phyloP scores from a whole-genome alignment of 2,888 invertebrate species.

The Iselma pallidipennis region DNA sequence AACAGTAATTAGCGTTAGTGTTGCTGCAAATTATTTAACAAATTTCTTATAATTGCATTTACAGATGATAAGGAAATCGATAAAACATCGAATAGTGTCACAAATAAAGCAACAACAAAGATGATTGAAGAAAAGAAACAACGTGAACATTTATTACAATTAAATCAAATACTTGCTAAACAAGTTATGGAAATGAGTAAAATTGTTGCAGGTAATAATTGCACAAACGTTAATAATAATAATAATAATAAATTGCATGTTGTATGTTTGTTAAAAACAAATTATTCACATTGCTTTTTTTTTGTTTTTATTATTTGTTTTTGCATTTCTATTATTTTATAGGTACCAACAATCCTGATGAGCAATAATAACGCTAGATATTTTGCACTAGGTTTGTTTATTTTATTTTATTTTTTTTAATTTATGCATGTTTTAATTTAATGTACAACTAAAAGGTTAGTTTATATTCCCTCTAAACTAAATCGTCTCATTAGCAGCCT shows the following conservation, averaged over 20 bases:
- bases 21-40: too few relatives aligned
- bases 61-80: constrained; percentile 41
- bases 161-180: constrained; percentile 90
- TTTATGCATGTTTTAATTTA: neutral
- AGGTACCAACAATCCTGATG: constrained; percentile 52
- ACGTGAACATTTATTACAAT: constrained; percentile 84
- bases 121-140: constrained; percentile 82
- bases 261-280: neutral
- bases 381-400: constrained; percentile 51
- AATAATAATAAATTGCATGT: constrained; percentile 5
- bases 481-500: too few relatives aligned
- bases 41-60: constrained; percentile 15
- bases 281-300: constrained; percentile 20
- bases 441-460: neutral
- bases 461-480: too few relatives aligned
- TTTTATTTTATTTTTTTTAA: neutral
- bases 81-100: constrained; percentile 48
- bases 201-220: constrained; percentile 93
- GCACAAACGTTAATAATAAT: constrained; percentile 48
- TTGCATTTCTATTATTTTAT: constrained; percentile 41
- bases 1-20: too few relatives aligned
- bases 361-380: constrained; percentile 41
- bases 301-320: constrained; percentile 27
- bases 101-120: constrained; percentile 49
- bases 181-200: constrained; percentile 95